Evolutionary conservation across 1,140 invertebrate genomes (phyloP).

Genomic region (Pomacea maculata): DNA sequence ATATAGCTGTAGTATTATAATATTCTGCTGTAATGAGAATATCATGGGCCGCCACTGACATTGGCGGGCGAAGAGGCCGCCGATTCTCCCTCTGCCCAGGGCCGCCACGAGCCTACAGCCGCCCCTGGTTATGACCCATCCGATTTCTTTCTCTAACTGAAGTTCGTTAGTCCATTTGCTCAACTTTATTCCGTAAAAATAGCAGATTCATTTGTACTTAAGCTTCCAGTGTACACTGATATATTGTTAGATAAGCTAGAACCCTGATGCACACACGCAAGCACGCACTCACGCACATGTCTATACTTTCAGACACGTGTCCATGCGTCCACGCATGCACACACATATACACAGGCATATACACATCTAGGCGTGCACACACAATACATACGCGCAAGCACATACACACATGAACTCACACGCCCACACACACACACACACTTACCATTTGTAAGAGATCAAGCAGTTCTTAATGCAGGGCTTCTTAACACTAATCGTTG

Average conservation of each 20-base stretch:
- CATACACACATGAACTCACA: no score
- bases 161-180: background rate
- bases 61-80: no score
- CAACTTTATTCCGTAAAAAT: background rate
- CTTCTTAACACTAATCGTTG: background rate
- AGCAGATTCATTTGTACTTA: background rate
- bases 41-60: no score
- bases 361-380: no score
- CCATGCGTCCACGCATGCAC: no score
- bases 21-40: no score
- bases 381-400: background rate
- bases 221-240: slow-evolving; percentile 2
- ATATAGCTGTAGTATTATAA: no score
- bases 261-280: slow-evolving; percentile 16
- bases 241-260: background rate
- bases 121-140: no score
- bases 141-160: background rate
- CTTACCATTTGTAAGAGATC: background rate
- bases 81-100: no score
- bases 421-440: background rate
- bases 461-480: background rate
- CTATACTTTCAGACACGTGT: no score
- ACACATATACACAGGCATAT: no score
- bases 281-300: slow-evolving; percentile 3
- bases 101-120: no score